Percentiles rank a stretch among this genome's conserved stretches.
These are phyloP conservation scores for Wasmannia auropunctata DNA, from an alignment of 1,140 invertebrate species.

Conservation along the genomic window DNA sequence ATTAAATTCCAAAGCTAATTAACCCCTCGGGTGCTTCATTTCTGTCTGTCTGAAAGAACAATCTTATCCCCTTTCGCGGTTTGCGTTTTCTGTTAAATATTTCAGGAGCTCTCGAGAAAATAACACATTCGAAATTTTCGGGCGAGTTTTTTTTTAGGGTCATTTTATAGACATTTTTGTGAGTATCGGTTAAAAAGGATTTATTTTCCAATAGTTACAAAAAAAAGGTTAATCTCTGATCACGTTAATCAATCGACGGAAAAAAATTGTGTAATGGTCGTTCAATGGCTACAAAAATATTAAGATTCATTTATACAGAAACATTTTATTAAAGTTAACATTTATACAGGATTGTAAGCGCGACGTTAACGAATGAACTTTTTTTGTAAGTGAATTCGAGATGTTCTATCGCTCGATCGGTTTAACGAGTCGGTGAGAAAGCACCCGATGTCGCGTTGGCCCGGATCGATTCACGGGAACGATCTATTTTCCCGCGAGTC, in stretches of 20 bases:
- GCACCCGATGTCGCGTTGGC: slow-evolving; percentile 18
- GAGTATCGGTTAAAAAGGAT: neutral
- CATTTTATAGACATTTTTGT: neutral
- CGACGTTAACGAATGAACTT: neutral
- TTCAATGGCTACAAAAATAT: neutral
- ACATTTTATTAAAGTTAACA: neutral
- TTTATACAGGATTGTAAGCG: neutral
- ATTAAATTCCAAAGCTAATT: neutral
- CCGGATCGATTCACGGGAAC: slow-evolving; percentile 12
- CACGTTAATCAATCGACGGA: neutral
- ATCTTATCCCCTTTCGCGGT: no score
- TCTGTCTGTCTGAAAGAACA: neutral
- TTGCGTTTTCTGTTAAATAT: neutral
- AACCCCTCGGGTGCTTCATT: neutral
- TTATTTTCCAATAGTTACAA: neutral
- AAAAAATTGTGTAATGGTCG: neutral
- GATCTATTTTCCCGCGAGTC: slow-evolving; percentile 83
- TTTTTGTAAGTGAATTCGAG: neutral
- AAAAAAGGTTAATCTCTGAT: neutral
- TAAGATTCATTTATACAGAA: no score
- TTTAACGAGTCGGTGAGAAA: neutral
- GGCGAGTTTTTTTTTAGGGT: neutral
- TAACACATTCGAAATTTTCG: neutral
- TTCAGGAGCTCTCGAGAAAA: neutral
- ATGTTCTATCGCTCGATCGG: neutral